phyloP scores from a whole-genome alignment of 2,113 vertebrate species.

The Protobothrops flavoviridis region DNA sequence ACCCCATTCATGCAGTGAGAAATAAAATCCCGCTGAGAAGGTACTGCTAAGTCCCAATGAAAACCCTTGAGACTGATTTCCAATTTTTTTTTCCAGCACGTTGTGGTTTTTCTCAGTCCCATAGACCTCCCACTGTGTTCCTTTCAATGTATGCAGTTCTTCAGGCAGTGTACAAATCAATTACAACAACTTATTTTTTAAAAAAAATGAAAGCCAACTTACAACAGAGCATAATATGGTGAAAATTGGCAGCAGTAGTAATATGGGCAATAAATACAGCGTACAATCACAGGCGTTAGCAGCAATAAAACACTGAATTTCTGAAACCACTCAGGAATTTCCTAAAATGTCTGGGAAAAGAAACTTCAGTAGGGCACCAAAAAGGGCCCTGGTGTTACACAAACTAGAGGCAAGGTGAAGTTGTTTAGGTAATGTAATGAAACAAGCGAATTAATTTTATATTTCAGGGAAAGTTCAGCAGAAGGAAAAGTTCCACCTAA shows the following conservation, averaged over 20 bases:
- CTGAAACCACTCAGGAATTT: neutral
- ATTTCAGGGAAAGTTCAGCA: neutral
- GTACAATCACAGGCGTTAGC: neutral
- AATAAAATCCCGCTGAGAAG: neutral
- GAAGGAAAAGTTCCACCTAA: neutral
- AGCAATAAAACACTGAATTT: neutral
- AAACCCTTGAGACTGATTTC: neutral
- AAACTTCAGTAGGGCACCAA: neutral
- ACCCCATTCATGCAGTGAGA: neutral
- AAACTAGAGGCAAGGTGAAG: neutral
- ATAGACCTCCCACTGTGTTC: neutral
- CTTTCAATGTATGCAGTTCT: neutral
- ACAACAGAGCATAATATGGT: neutral
- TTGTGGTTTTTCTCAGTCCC: neutral
- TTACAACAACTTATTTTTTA: neutral
- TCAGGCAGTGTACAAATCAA: neutral
- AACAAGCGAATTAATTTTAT: neutral
- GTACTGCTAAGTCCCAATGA: neutral
- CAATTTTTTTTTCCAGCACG: neutral
- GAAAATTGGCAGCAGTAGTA: neutral
- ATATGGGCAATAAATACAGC: neutral
- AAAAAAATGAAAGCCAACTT: neutral
- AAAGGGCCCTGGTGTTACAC: neutral
- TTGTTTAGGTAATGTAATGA: neutral
- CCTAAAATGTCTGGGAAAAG: neutral